A percentile compares a stretch with the other conserved stretches of the same genome.
Conservation (phyloP, 1,140 invertebrate genomes). For the Pseudomyrmex concolor region DNA sequence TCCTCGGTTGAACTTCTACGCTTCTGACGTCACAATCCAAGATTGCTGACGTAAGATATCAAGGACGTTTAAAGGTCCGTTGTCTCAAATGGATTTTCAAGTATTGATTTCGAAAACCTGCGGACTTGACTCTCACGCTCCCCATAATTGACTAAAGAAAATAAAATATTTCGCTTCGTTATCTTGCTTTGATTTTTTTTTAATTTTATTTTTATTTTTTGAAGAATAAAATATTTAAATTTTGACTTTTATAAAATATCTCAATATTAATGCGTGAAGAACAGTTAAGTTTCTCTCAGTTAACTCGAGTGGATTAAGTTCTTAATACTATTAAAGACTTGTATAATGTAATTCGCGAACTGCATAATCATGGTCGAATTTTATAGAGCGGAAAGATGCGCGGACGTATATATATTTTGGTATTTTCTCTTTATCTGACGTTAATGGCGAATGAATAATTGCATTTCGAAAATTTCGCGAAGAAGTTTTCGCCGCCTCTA, state of each 20-base stretch:
- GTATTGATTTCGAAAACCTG: slow-evolving; percentile 4
- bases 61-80: slow-evolving; percentile 26
- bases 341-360: slow-evolving; percentile 28
- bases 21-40: slow-evolving; percentile 28
- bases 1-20: slow-evolving; percentile 20
- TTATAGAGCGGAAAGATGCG: slow-evolving; percentile 23
- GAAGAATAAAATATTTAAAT: not conserved
- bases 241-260: not conserved
- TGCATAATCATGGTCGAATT: slow-evolving; percentile 38
- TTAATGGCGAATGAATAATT: slow-evolving; percentile 35
- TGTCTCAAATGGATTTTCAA: slow-evolving; percentile 4
- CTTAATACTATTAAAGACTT: slow-evolving; percentile 11
- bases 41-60: slow-evolving; percentile 13
- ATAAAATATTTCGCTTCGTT: no score
- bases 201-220: no score
- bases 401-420: not conserved
- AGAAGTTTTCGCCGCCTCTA: no score
- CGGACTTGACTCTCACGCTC: no score
- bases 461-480: slow-evolving; percentile 3
- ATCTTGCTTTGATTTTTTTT: no score
- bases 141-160: no score
- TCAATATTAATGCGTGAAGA: slow-evolving; percentile 1
- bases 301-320: slow-evolving; percentile 19
- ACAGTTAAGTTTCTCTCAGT: not conserved
- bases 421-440: slow-evolving; percentile 13